These are phyloP conservation scores for Polyploca ridens DNA, from an alignment of 2,888 invertebrate genomes.

Conservation along the genomic window DNA sequence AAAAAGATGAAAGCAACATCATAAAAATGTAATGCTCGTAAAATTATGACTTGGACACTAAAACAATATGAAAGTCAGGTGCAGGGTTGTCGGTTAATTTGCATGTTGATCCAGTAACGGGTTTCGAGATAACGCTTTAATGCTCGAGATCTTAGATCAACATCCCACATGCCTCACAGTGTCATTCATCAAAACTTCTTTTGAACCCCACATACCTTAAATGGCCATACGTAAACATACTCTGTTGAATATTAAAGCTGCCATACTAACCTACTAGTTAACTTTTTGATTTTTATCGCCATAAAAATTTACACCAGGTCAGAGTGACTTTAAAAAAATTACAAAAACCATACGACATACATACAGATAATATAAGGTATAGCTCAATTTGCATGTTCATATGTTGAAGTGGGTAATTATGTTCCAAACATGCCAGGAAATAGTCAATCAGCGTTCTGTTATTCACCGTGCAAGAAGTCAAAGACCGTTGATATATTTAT, in stretches of 20 bases:
- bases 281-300: slow-evolving; percentile 39
- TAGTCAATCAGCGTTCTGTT: slow-evolving; percentile 62
- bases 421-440: slow-evolving; percentile 53
- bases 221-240: slow-evolving; percentile 38
- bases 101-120: slow-evolving; percentile 63
- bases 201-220: slow-evolving; percentile 53
- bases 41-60: slow-evolving; percentile 3
- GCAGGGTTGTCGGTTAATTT: slow-evolving; percentile 57
- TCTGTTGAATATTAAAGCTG: slow-evolving; percentile 44
- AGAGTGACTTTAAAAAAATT: slow-evolving; percentile 36
- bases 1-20: neutral
- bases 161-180: slow-evolving; percentile 46
- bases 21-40: neutral
- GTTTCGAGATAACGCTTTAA: slow-evolving; percentile 57
- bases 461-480: slow-evolving; percentile 61
- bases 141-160: slow-evolving; percentile 61
- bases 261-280: slow-evolving; percentile 45
- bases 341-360: slow-evolving; percentile 31
- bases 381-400: slow-evolving; percentile 47
- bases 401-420: slow-evolving; percentile 50
- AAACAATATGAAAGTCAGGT: slow-evolving; percentile 39
- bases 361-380: slow-evolving; percentile 24
- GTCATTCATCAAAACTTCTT: slow-evolving; percentile 55
- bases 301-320: slow-evolving; percentile 37
- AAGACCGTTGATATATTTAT: slow-evolving; percentile 65